Base-by-base conservation (phyloP, 1,140 invertebrate genomes). In the Drosophila nigrodunni region DNA sequence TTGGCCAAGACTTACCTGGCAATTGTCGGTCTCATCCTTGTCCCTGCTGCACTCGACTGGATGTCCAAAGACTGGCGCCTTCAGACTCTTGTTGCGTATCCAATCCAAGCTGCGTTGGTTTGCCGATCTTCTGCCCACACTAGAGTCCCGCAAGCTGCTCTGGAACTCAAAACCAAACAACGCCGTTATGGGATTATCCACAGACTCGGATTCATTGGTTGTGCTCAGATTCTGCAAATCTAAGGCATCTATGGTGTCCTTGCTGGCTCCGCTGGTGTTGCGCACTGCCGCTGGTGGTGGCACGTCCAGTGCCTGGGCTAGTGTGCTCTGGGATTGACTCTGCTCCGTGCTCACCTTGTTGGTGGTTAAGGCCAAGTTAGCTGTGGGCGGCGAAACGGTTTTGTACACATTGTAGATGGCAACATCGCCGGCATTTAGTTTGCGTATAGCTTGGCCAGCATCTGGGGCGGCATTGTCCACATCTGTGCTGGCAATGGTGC, bases 291-390 rank as follows among this genome's bases (percentile, higher is more conserved):
- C 81, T 2, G 80, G 65, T 0, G 86, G 68, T 7, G 85, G 86
- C 9, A 78, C 81, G 10, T 88, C 85, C 21, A 88, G 46, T 0
- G 74, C 74, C 25, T 78, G 49, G 15, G 79, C 11, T 2, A 82
- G 62, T 0, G 72, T 72, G 66, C 83, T 76, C 49, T 60, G 74
- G 5, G 64, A 47, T 5, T 59, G 75, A 1, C 47, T 61, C 6
- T 82, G 66, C n/a, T 90, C 90, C 0, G 83, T 90, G 64, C 82
- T 91, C 34, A 91, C 81, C 46, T 92, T 92, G 37, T 91, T 90
- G 58, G 83, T 89, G 58, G 83, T 89, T 43, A 88, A 55, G 0
- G 85, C 85, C 39, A 82, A 49, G n/a, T 89, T 86, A 3, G 91
- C 61, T 10, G 88, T 91, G 1, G 91, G 85, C 4, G 91, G 90